Evolutionary conservation across 2,797 vertebrate genomes (phyloP), one percentile per base, ranked within the genome.

Genomic region (Alcedo atthis): DNA sequence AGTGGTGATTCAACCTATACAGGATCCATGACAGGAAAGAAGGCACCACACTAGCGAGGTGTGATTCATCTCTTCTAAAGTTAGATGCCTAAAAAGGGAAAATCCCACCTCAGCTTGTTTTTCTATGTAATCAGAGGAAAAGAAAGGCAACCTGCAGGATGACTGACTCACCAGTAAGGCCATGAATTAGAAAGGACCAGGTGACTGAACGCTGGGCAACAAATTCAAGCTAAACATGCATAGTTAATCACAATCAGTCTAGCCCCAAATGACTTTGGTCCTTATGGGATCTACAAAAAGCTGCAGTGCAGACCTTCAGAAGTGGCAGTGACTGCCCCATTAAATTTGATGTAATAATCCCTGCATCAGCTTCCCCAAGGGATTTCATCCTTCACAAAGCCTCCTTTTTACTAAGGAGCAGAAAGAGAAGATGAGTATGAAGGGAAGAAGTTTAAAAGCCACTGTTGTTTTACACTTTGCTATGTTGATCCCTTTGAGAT

Each of bases 51-150:
- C 35, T 26, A 55, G 19, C 0, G 12, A 90, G 22, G 33, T 81
- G 48, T 82, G 89, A 93, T 85, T 95, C 63, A 76, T 84, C 67
- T 73, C 57, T 67, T 79, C 88, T 76, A 42, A 92, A 84, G 58
- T 73, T 79, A 90, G 37, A 67, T 73, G 37, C 66, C 83, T 91
- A 86, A 92, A 94, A 95, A 45, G 15, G 55, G 40, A 46, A 89
- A 55, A 42, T 71, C 13, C 53, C 71, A 40, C 51, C 43, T 89
- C 69, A 55, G 58, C 33, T 80, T 81, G 4, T 76, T 73, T 73
- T 88, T 43, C 74, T 84, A 26, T 5, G 22, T 30, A 76, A 21
- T 84, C 32, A 85, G 16, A 32, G 55, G 70, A 30, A 88, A 57
- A 69, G 32, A 55, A 66, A 78, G 76, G 28, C 51, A 49, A 85